phyloP scores from a whole-genome alignment of 2,888 invertebrate species.

The Clitarchus hookeri region DNA sequence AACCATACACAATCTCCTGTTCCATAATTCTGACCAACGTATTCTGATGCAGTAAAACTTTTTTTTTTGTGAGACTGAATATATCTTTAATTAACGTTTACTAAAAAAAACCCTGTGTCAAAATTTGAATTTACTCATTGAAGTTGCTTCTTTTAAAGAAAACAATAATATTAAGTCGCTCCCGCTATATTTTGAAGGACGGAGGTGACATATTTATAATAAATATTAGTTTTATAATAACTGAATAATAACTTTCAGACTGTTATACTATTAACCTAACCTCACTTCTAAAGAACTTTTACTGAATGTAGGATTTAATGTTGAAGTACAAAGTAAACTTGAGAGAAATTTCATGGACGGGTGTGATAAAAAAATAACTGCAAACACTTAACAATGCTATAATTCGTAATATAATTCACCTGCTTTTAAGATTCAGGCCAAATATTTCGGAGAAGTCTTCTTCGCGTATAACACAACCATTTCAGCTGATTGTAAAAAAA shows the following conservation, averaged over 20 bases:
- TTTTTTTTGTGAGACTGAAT: no score
- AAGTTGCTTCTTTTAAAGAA: background rate
- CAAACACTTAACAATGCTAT: no score
- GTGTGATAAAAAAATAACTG: background rate
- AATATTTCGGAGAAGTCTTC: no score
- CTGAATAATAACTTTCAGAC: background rate
- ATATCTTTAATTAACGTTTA: background rate
- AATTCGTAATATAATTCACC: no score
- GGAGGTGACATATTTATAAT: background rate
- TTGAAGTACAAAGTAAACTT: background rate
- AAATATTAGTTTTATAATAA: background rate
- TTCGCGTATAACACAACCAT: no score
- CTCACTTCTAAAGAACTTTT: background rate
- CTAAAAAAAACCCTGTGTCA: background rate
- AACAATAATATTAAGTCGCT: no score
- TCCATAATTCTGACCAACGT: no score
- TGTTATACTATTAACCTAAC: background rate
- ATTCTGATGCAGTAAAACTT: no score
- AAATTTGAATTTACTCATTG: background rate
- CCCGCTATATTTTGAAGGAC: no score
- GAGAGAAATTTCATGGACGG: background rate
- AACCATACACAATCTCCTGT: no score
- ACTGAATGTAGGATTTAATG: background rate
- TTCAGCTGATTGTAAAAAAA: no score
- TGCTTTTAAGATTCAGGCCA: no score